Evolutionary conservation across 2,888 invertebrate genomes (phyloP).

Genomic region (Rhingia campestris): DNA sequence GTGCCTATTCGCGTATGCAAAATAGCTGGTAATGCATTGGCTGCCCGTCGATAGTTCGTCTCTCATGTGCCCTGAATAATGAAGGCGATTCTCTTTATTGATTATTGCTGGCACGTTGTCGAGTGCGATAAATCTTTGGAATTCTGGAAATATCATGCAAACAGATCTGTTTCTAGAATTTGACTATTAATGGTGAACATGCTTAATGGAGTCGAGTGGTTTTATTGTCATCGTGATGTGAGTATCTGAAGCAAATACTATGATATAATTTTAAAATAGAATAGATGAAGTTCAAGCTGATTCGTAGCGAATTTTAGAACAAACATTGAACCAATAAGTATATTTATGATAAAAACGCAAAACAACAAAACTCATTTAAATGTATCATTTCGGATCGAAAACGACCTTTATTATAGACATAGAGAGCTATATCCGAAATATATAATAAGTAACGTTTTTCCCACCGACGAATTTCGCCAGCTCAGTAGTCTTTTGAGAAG

Average conservation of each 20-base stretch:
- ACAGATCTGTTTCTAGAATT: constrained; percentile 30
- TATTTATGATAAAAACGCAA: too few relatives aligned
- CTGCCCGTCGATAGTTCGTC: constrained; percentile 39
- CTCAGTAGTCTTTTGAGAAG: too few relatives aligned
- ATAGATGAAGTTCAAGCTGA: too few relatives aligned
- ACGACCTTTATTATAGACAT: too few relatives aligned
- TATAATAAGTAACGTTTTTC: too few relatives aligned
- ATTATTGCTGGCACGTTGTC: constrained; percentile 55
- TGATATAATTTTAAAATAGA: not conserved
- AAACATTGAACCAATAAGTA: too few relatives aligned
- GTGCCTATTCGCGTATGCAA: constrained; percentile 49
- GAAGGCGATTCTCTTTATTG: constrained; percentile 39
- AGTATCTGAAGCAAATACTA: not conserved
- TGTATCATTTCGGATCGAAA: too few relatives aligned
- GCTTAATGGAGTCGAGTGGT: not conserved
- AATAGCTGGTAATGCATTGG: constrained; percentile 36
- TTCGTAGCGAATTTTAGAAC: too few relatives aligned
- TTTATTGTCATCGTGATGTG: constrained; percentile 2
- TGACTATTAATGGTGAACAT: constrained; percentile 12
- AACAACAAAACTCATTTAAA: too few relatives aligned
- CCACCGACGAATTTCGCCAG: too few relatives aligned
- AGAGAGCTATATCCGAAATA: too few relatives aligned
- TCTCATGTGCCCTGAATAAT: constrained; percentile 62
- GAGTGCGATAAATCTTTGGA: constrained; percentile 44
- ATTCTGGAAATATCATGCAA: constrained; percentile 47